Percentiles rank a stretch among this genome's conserved stretches.
phyloP scores from a whole-genome alignment of 2,113 vertebrate genomes.

The Chunga burmeisteri region DNA sequence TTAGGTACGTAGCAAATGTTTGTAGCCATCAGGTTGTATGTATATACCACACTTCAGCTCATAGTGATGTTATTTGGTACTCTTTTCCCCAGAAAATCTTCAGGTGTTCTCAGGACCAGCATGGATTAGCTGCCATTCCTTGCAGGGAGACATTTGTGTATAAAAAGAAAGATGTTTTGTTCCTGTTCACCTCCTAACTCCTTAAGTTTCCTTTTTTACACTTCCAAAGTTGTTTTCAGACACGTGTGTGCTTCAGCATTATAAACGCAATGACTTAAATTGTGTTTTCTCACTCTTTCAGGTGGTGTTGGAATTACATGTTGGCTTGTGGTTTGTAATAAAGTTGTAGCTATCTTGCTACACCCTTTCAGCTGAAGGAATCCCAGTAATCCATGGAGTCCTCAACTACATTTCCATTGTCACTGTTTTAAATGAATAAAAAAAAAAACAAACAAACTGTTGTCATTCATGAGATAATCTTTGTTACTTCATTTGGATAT shows the following conservation, averaged over 20 bases:
- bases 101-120: not conserved
- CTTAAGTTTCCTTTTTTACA: not conserved
- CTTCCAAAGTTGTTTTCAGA: not conserved
- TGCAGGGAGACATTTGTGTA: not conserved
- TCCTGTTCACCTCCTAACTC: not conserved
- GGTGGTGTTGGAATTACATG: constrained; percentile 97
- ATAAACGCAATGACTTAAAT: not conserved
- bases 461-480: not conserved
- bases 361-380: constrained; percentile 85
- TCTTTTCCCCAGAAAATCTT: not conserved
- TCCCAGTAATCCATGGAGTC: not conserved
- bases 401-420: not conserved
- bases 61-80: not conserved
- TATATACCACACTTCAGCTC: not conserved
- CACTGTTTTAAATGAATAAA: not conserved
- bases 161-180: not conserved
- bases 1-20: not conserved
- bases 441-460: not conserved
- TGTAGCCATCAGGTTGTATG: not conserved
- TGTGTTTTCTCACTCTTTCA: constrained; percentile 49
- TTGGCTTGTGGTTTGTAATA: constrained; percentile 98
- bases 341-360: constrained; percentile 90
- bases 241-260: not conserved
- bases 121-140: not conserved
- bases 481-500: not conserved